These are phyloP conservation scores for Hipposideros larvatus DNA, from an alignment of 2,797 vertebrate species.

Conservation along the genomic window DNA sequence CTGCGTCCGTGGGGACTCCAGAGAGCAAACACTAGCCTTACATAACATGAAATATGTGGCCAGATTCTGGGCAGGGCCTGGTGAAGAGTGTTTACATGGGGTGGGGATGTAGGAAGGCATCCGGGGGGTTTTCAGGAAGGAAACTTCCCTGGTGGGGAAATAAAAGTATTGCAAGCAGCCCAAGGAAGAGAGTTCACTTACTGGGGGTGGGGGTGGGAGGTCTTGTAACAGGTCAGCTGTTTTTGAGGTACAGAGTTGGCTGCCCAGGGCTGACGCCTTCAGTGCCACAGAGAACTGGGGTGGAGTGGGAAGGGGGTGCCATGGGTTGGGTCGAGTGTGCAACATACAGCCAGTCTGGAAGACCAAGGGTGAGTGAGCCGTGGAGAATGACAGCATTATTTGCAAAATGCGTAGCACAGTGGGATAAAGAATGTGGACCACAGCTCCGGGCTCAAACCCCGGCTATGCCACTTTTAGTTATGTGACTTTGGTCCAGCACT, in stretches of 20 bases:
- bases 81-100: background rate
- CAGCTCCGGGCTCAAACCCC: background rate
- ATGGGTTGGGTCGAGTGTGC: background rate
- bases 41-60: accelerated
- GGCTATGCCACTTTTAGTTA: background rate
- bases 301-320: background rate
- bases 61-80: background rate
- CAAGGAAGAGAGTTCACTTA: background rate
- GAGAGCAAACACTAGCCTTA: background rate
- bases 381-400: background rate
- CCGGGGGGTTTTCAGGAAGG: background rate
- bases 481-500: background rate
- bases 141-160: background rate
- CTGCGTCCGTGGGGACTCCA: background rate
- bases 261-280: background rate
- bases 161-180: background rate
- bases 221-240: background rate
- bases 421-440: background rate
- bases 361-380: background rate
- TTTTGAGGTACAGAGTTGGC: background rate
- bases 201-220: background rate
- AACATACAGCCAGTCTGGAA: background rate
- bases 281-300: background rate
- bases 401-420: background rate
- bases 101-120: background rate